Evolutionary conservation across 2,113 vertebrate species (phyloP).

Genomic region (Oryzias javanicus): DNA sequence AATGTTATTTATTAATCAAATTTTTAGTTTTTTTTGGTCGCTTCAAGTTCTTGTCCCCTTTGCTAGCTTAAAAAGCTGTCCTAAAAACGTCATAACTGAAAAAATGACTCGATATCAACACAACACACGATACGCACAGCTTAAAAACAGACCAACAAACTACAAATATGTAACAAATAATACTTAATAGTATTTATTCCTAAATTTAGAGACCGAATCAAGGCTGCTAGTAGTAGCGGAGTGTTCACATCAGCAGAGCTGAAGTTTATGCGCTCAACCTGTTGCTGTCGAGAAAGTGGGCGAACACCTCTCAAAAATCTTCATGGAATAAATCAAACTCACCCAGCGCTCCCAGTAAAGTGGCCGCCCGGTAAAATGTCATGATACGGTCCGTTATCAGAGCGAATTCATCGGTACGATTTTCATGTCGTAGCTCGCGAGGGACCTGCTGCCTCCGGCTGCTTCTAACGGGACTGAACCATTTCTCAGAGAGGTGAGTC

Average conservation of each 20-base stretch:
- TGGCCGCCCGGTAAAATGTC: constrained; percentile 54
- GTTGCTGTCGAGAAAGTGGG: constrained; percentile 39
- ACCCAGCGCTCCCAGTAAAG: constrained; percentile 64
- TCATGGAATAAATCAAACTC: constrained; percentile 16
- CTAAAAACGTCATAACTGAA: too few species aligned
- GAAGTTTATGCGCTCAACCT: constrained; percentile 57
- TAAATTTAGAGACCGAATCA: neutral
- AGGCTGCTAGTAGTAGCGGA: neutral
- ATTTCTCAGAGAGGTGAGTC: constrained; percentile 43
- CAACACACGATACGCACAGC: too few species aligned
- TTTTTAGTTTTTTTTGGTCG: too few species aligned
- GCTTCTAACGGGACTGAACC: constrained; percentile 72
- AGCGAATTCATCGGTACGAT: constrained; percentile 42
- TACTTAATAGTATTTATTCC: too few species aligned
- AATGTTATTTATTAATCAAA: too few species aligned
- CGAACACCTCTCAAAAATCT: neutral
- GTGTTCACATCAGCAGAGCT: constrained; percentile 1
- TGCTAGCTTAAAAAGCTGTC: too few species aligned
- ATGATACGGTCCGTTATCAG: constrained; percentile 55
- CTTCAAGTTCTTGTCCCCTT: too few species aligned
- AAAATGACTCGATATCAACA: too few species aligned
- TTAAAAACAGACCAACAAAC: too few species aligned
- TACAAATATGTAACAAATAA: neutral
- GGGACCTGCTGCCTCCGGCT: constrained; percentile 17
- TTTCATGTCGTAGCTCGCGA: constrained; percentile 23